These are phyloP conservation scores for Mola mola DNA, from an alignment of 2,113 vertebrate species.

Conservation along the genomic window DNA sequence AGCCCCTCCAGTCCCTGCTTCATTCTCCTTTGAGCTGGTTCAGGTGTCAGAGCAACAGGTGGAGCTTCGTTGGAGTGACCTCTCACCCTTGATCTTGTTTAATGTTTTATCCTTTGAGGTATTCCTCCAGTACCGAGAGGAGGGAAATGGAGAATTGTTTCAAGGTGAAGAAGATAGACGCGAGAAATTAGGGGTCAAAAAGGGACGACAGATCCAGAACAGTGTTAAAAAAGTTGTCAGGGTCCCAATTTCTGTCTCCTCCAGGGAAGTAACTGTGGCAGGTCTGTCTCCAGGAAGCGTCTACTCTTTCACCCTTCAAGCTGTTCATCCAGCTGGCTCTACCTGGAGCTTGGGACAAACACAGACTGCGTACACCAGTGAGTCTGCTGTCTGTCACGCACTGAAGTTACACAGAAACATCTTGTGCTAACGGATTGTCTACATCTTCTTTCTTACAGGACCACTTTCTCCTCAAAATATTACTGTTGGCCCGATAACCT, in stretches of 20 bases:
- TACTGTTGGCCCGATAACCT: slow-evolving; percentile 67
- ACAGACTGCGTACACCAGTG: slow-evolving; percentile 83
- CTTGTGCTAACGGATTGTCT: neutral
- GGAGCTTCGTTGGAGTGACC: slow-evolving; percentile 80
- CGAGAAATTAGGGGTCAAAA: slow-evolving; percentile 11
- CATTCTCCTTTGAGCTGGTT: slow-evolving; percentile 67
- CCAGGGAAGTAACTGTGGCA: slow-evolving; percentile 73
- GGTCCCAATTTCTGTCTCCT: slow-evolving; percentile 54
- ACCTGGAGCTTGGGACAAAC: slow-evolving; percentile 80
- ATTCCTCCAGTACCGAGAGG: slow-evolving; percentile 81
- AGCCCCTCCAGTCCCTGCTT: slow-evolving; percentile 40
- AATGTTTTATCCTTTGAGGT: slow-evolving; percentile 62
- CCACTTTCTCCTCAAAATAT: slow-evolving; percentile 80
- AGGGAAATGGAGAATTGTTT: slow-evolving; percentile 19
- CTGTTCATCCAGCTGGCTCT: slow-evolving; percentile 74
- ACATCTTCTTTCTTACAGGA: slow-evolving; percentile 69
- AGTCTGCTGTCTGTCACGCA: slow-evolving; percentile 67
- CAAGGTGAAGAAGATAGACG: slow-evolving; percentile 11
- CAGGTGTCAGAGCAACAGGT: slow-evolving; percentile 83
- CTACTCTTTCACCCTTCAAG: slow-evolving; percentile 84
- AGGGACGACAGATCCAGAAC: neutral
- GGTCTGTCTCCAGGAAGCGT: slow-evolving; percentile 81
- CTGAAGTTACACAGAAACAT: neutral
- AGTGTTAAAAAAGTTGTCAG: slow-evolving; percentile 21
- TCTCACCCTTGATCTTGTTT: slow-evolving; percentile 59